A percentile compares a stretch with the other conserved stretches of the same genome.
phyloP scores from a whole-genome alignment of 2,888 invertebrate species.

The Phania funesta region DNA sequence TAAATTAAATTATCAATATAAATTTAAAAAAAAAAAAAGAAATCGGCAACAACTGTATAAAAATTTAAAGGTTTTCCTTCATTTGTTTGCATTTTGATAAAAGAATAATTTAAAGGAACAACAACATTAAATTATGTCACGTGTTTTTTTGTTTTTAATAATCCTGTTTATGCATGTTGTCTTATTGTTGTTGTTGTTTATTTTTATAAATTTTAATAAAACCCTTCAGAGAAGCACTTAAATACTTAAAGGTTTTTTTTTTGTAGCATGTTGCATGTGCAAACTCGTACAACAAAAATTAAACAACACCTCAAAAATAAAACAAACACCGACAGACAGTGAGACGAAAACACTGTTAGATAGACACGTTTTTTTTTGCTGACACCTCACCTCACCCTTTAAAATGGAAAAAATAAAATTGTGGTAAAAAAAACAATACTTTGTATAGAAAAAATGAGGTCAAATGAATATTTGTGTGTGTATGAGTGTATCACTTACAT shows the following conservation, averaged over 20 bases:
- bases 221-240: constrained; percentile 49
- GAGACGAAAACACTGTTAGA: constrained; percentile 23
- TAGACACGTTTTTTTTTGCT: no score
- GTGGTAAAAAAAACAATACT: constrained; percentile 16
- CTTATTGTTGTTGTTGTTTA: neutral
- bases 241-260: constrained; percentile 48
- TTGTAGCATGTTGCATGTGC: constrained; percentile 66
- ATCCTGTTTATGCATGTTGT: constrained; percentile 32
- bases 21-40: no score
- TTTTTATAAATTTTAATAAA: constrained; percentile 37
- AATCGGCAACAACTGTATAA: no score
- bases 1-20: no score
- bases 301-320: constrained; percentile 60
- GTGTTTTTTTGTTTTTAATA: constrained; percentile 51
- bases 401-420: constrained; percentile 11
- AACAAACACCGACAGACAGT: constrained; percentile 38
- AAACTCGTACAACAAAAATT: constrained; percentile 36
- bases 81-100: neutral
- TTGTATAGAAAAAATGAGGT: constrained; percentile 60
- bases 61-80: neutral
- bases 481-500: constrained; percentile 5
- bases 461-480: constrained; percentile 47
- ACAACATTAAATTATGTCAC: constrained; percentile 56
- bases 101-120: neutral
- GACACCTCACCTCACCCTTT: constrained; percentile 33